These are phyloP conservation scores for Diabrotica undecimpunctata DNA, from an alignment of 1,140 invertebrate species.

Conservation along the genomic window DNA sequence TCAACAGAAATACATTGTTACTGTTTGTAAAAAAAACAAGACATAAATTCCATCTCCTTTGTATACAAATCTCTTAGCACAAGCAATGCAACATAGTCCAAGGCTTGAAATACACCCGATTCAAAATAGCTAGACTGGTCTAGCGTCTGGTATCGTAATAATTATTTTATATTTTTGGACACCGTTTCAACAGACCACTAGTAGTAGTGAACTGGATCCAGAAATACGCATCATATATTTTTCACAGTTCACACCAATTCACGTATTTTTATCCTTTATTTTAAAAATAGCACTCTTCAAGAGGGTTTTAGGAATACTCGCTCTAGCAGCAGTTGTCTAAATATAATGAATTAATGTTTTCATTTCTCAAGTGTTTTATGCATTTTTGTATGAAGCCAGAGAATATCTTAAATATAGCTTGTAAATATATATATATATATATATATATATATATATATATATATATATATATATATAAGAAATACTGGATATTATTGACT, in stretches of 20 bases:
- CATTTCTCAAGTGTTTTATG: not conserved
- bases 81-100: not conserved
- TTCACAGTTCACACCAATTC: conserved; percentile 1
- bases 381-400: not conserved
- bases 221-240: not conserved
- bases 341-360: not conserved
- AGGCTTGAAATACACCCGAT: not conserved
- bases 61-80: not conserved
- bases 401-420: no score
- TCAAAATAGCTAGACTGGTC: not conserved
- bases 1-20: no score
- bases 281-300: not conserved
- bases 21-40: no score
- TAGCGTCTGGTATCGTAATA: not conserved
- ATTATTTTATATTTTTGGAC: not conserved
- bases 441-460: no score
- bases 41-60: not conserved
- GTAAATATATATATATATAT: no score
- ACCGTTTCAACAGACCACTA: not conserved
- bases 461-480: no score
- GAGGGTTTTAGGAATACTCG: not conserved
- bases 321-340: not conserved
- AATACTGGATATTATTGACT: no score
- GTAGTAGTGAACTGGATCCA: not conserved
- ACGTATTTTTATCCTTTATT: not conserved